These are phyloP conservation scores for Ceraclea dissimilis DNA, from an alignment of 2,888 invertebrate species.

Conservation along the genomic window DNA sequence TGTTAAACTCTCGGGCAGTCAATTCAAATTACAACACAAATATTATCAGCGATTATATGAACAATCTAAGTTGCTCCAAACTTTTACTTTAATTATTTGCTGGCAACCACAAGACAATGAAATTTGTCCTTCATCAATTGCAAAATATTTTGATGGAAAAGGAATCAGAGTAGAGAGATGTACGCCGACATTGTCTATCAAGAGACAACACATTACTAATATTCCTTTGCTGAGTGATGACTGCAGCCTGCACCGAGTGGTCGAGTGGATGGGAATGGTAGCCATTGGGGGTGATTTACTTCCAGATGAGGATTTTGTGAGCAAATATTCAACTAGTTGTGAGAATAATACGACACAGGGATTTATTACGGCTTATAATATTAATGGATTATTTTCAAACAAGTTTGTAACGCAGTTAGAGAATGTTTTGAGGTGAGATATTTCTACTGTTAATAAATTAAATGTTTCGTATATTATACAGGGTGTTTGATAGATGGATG, in stretches of 20 bases:
- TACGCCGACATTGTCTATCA: slow-evolving; percentile 34
- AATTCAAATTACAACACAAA: slow-evolving; percentile 40
- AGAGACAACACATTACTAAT: slow-evolving; percentile 33
- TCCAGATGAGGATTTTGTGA: slow-evolving; percentile 10
- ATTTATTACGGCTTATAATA: slow-evolving; percentile 15
- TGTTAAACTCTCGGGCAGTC: slow-evolving; percentile 42
- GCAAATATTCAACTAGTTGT: slow-evolving; percentile 3
- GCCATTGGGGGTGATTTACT: slow-evolving; percentile 29
- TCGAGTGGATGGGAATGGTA: slow-evolving; percentile 51
- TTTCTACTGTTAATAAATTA: neutral
- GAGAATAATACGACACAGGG: neutral
- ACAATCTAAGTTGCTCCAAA: slow-evolving; percentile 35
- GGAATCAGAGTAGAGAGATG: slow-evolving; percentile 41
- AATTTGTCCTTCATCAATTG: slow-evolving; percentile 53
- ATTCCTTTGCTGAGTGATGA: slow-evolving; percentile 34
- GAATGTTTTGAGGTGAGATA: slow-evolving; percentile 8
- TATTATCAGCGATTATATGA: slow-evolving; percentile 37
- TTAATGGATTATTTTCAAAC: slow-evolving; percentile 15
- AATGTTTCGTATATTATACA: neutral
- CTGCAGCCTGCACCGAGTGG: slow-evolving; percentile 33
- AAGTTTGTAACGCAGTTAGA: slow-evolving; percentile 6
- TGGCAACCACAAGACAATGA: slow-evolving; percentile 47
- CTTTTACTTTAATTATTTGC: slow-evolving; percentile 39
- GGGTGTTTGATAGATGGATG: too few relatives aligned
- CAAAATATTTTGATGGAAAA: slow-evolving; percentile 45